Evolutionary conservation across 2,113 vertebrate genomes (phyloP), one percentile per base, ranked within the genome.

Genomic region (Oryzias celebensis): DNA sequence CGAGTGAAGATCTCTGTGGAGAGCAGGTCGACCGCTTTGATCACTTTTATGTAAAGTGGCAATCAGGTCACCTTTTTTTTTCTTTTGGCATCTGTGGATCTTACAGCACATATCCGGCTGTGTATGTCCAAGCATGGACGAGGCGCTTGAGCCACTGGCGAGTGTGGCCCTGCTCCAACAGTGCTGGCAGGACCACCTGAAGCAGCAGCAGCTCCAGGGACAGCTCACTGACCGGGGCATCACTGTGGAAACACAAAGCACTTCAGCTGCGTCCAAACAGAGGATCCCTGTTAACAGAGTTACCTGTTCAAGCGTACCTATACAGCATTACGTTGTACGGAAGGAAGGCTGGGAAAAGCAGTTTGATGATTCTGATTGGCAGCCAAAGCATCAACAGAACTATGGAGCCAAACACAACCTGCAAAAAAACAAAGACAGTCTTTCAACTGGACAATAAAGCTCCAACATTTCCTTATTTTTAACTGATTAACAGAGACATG

Each of bases 261-360:
- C 36, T 36, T 36, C 36, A 36, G 36, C 36, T 2, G 10, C 10
- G 2, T 36, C 36, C 8, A 12, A 8, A 3, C 36, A 36, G 7
- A 36, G 36, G 2, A 3, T 12, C 31, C 7, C 31, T 3, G 8
- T 0, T 36, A 10, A 36, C 36, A 1, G 8, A 36, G 10, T 12
- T 36, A 36, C 36, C 10, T 18, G 4, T 14, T 8, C 12, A 24
- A 8, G 7, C 54, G 82, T 90, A 98, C 97, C 97, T 98, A 89
- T 98, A 99, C 0, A 99, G 93, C 96, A 98, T 99, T 70, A 98
- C 96, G 62, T 99, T 99, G 82, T 99, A 98, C 1, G 97, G 97
- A 73, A 99, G 95, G 84, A 99, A 98, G 77, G 85, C 78, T 43
- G 96, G 95, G 45, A 95, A 87, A 16, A 98, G 77, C 52, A 94